Evolutionary conservation across 2,888 invertebrate species (phyloP).

Genomic region (Drosophila nr. fundita): DNA sequence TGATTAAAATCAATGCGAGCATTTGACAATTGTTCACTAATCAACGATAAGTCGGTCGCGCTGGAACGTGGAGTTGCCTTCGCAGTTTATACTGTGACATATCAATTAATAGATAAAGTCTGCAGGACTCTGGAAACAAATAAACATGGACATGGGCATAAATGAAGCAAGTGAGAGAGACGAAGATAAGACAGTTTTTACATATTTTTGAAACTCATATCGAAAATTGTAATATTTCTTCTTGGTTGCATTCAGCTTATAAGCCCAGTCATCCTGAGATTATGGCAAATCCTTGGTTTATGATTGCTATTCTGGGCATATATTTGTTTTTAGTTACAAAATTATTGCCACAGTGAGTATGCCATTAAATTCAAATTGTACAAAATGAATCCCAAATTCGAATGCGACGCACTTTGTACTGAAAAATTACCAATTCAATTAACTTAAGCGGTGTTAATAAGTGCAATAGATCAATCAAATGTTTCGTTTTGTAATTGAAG

Average conservation of each 20-base stretch:
- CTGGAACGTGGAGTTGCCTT: conserved; percentile 29
- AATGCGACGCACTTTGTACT: conserved; percentile 21
- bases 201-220: neutral
- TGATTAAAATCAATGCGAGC: conserved; percentile 33
- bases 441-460: neutral
- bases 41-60: conserved; percentile 37
- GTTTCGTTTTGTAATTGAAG: conserved; percentile 53
- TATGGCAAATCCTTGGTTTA: conserved; percentile 60
- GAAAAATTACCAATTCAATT: conserved; percentile 36
- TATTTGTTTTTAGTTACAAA: conserved; percentile 72
- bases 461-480: conserved; percentile 12
- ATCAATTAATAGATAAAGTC: neutral
- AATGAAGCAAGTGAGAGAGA: conserved; percentile 23
- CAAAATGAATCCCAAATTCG: conserved; percentile 8
- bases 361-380: neutral
- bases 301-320: conserved; percentile 53
- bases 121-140: conserved; percentile 1
- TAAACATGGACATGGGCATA: conserved; percentile 33
- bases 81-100: neutral
- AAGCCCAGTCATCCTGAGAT: conserved; percentile 47
- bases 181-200: neutral
- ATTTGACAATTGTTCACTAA: conserved; percentile 38
- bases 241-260: conserved; percentile 1
- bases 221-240: conserved; percentile 1
- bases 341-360: conserved; percentile 69